phyloP scores from a whole-genome alignment of 1,140 invertebrate genomes.

The Lepidurus apus region DNA sequence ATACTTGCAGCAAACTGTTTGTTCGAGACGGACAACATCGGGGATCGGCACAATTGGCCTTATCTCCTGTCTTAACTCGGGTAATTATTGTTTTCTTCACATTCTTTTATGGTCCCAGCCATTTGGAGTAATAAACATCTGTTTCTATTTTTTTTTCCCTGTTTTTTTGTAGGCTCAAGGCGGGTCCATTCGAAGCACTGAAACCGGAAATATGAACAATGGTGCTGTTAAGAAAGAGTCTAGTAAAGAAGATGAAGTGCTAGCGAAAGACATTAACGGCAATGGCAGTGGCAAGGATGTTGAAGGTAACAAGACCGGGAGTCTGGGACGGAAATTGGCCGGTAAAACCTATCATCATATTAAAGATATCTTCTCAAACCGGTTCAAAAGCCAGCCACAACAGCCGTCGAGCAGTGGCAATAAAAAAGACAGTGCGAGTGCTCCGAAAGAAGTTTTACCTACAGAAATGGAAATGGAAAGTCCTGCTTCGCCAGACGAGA shows the following conservation, averaged over 20 bases:
- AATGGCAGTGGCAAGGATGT: slow-evolving; percentile 11
- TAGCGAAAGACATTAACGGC: neutral
- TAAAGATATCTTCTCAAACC: slow-evolving; percentile 76
- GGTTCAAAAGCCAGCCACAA: slow-evolving; percentile 57
- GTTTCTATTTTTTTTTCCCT: neutral
- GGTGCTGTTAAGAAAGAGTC: neutral
- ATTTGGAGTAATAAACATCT: neutral
- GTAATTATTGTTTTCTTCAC: slow-evolving; percentile 21
- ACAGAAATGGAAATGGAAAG: neutral
- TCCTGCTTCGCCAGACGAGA: neutral
- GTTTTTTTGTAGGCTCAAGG: neutral
- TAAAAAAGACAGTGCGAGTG: slow-evolving; percentile 58
- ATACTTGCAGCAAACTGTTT: slow-evolving; percentile 34
- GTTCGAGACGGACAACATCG: slow-evolving; percentile 30
- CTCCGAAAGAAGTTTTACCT: slow-evolving; percentile 49
- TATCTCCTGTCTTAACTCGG: slow-evolving; percentile 27
- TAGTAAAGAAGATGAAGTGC: neutral
- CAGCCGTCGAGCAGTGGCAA: slow-evolving; percentile 53
- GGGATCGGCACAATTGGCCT: slow-evolving; percentile 28
- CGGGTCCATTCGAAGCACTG: neutral
- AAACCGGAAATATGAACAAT: slow-evolving; percentile 15
- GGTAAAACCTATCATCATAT: slow-evolving; percentile 71
- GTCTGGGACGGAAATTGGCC: slow-evolving; percentile 42
- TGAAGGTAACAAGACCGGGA: slow-evolving; percentile 34
- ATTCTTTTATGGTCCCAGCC: neutral